Conservation (phyloP, 2,113 vertebrate genomes). For the Stigmatopora argus region DNA sequence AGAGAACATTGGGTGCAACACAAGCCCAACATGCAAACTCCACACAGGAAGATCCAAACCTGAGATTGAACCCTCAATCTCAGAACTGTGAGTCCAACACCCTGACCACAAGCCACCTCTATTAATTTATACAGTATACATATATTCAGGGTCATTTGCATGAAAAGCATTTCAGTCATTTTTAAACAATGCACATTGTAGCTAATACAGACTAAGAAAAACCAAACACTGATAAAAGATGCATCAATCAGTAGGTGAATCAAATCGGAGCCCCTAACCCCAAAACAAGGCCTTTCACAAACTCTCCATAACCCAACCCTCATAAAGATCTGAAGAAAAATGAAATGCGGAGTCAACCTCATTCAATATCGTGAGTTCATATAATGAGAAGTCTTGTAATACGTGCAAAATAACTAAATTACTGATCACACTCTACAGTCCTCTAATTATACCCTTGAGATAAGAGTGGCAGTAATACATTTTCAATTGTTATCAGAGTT, state of each 20-base stretch:
- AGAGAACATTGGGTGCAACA: too few species aligned
- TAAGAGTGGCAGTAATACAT: constrained; percentile 63
- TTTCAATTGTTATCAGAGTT: constrained; percentile 66
- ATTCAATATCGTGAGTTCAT: constrained; percentile 40
- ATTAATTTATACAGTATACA: too few species aligned
- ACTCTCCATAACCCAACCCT: constrained; percentile 13
- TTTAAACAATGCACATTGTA: too few species aligned
- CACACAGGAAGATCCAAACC: too few species aligned
- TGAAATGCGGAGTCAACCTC: constrained; percentile 43
- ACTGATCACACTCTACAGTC: constrained; percentile 45
- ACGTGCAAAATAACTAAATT: constrained; percentile 63
- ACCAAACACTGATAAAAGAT: background rate
- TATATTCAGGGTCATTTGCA: too few species aligned
- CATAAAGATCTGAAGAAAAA: constrained; percentile 37
- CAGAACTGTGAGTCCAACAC: too few species aligned
- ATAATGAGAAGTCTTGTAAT: constrained; percentile 53
- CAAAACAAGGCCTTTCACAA: background rate
- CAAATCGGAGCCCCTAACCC: background rate
- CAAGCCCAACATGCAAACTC: too few species aligned
- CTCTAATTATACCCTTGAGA: constrained; percentile 63
- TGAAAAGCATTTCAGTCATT: too few species aligned
- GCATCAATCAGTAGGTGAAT: background rate
- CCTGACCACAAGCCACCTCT: too few species aligned
- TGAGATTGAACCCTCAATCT: too few species aligned
- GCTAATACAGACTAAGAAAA: too few species aligned